Evolutionary conservation across 2,888 invertebrate species (phyloP).

Genomic region (Conus canariensis): DNA sequence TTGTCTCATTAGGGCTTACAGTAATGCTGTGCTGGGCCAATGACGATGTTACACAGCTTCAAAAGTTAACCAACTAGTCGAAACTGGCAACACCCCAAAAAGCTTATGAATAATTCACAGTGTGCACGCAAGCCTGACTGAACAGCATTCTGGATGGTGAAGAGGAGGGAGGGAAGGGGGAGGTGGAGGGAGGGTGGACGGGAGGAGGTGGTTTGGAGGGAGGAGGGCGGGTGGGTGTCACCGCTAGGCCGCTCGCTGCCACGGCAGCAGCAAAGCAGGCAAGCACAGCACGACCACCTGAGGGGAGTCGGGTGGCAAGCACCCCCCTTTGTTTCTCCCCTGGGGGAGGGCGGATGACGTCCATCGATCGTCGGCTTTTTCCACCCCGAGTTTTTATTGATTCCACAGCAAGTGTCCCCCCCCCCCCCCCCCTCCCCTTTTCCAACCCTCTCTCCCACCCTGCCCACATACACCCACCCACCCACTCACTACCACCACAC

Average conservation of each 20-base stretch:
- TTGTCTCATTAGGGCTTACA: no score
- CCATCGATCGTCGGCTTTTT: constrained; percentile 39
- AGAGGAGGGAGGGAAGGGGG: not conserved
- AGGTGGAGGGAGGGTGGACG: not conserved
- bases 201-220: not conserved
- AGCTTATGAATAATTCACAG: constrained; percentile 1
- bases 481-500: not conserved
- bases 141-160: not conserved
- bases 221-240: not conserved
- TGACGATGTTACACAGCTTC: not conserved
- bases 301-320: constrained; percentile 30
- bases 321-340: constrained; percentile 33
- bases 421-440: not conserved
- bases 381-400: constrained; percentile 37
- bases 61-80: constrained; percentile 12
- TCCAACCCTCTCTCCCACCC: not conserved
- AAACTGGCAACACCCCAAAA: constrained; percentile 11
- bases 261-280: constrained; percentile 4
- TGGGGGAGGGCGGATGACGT: constrained; percentile 25
- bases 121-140: not conserved
- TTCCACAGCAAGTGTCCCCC: constrained; percentile 27
- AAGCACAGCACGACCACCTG: not conserved
- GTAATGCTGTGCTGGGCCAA: no score
- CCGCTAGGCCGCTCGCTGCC: constrained; percentile 7
- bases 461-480: no score